phyloP scores from a whole-genome alignment of 2,113 vertebrate species.

The Corythornis cristatus region DNA sequence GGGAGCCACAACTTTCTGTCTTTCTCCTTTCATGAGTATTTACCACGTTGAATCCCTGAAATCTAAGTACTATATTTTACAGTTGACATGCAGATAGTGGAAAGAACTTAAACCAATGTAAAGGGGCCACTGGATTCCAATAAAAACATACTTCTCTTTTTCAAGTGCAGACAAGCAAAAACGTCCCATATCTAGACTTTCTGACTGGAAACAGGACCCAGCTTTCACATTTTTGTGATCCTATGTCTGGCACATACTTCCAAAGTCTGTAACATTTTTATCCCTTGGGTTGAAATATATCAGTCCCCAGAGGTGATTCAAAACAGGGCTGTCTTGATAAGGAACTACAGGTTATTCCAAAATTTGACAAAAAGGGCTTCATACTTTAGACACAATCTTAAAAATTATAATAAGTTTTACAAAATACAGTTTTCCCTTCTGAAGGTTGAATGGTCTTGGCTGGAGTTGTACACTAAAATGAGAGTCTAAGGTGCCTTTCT shows the following conservation, averaged over 20 bases:
- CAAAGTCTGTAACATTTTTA: slow-evolving; percentile 58
- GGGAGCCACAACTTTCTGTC: not conserved
- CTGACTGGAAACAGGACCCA: slow-evolving; percentile 65
- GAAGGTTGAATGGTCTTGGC: slow-evolving; percentile 2
- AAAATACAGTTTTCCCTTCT: slow-evolving; percentile 9
- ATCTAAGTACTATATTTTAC: slow-evolving; percentile 38
- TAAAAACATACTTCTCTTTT: slow-evolving; percentile 51
- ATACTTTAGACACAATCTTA: slow-evolving; percentile 42
- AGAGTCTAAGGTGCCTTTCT: not conserved
- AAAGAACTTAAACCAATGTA: slow-evolving; percentile 53
- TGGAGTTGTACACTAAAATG: not conserved
- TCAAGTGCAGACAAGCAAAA: slow-evolving; percentile 54
- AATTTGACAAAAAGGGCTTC: slow-evolving; percentile 25
- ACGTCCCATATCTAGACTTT: slow-evolving; percentile 51
- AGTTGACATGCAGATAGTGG: slow-evolving; percentile 41
- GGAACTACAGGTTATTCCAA: slow-evolving; percentile 48
- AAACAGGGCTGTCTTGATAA: slow-evolving; percentile 60
- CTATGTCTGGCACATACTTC: slow-evolving; percentile 53
- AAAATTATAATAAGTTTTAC: slow-evolving; percentile 26
- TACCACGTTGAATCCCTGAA: slow-evolving; percentile 9
- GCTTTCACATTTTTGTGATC: slow-evolving; percentile 69
- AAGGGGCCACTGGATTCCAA: slow-evolving; percentile 49
- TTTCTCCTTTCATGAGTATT: not conserved
- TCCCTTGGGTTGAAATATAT: slow-evolving; percentile 61
- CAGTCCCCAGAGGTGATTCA: slow-evolving; percentile 66